phyloP scores from a whole-genome alignment of 2,113 vertebrate genomes.

The Desmodus rotundus region DNA sequence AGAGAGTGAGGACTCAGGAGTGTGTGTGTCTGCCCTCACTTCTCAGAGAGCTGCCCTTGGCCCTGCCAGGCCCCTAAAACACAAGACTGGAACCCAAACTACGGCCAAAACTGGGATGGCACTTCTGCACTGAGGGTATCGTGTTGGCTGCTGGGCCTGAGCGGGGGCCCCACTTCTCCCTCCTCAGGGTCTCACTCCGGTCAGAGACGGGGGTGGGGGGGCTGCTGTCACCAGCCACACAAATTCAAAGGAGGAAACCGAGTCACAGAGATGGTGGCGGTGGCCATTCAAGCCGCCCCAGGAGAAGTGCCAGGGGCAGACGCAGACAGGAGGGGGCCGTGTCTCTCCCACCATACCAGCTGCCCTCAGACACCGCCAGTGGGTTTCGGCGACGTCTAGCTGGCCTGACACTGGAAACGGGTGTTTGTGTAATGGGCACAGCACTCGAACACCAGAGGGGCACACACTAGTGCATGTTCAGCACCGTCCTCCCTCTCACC shows the following conservation, averaged over 20 bases:
- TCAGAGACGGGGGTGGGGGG: not conserved
- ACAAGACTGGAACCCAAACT: not conserved
- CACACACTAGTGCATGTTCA: too few relatives aligned
- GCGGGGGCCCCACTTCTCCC: not conserved
- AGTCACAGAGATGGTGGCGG: not conserved
- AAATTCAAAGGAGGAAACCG: not conserved
- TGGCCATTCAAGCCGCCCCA: not conserved
- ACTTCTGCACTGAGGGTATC: not conserved
- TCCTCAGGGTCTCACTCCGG: not conserved
- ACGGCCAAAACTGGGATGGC: not conserved
- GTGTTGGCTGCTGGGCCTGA: too few relatives aligned
- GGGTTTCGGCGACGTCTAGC: not conserved
- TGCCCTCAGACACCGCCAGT: too few relatives aligned
- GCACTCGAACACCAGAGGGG: too few relatives aligned
- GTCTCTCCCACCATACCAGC: too few relatives aligned
- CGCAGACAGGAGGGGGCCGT: too few relatives aligned
- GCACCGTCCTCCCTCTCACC: too few relatives aligned
- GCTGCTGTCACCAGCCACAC: not conserved
- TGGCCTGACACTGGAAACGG: not conserved
- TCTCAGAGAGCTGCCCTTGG: not conserved
- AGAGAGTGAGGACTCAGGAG: not conserved
- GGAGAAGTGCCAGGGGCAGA: not conserved
- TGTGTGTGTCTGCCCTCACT: not conserved
- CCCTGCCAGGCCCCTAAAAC: not conserved
- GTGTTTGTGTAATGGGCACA: not conserved